Evolutionary conservation across 2,888 invertebrate species (phyloP), one percentile per base, ranked within the genome.

Genomic region (Cataglyphis altisquamis): DNA sequence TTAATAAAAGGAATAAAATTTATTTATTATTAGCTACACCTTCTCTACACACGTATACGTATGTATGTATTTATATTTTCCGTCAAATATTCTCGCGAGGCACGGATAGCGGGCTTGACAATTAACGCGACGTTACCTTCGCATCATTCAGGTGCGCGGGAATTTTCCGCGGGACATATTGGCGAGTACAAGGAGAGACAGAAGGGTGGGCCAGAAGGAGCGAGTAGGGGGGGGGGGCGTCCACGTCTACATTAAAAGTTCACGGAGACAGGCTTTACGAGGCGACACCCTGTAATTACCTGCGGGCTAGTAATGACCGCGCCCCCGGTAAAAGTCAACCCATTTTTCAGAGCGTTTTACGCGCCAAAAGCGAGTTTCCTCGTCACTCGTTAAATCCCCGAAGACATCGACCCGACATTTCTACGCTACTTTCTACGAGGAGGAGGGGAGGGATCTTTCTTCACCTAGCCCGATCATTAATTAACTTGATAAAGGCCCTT

Each of bases 211-310:
- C 32, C 6, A 32, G 32, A 6, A 6, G 32, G 32, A 32, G 32
- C 0, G 32, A 0, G 32, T 0, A 5, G 32, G 0, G 32, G 32
- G 3, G 32, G 32, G 6, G 5, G 6, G 6, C 48, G 63, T 80
- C 55, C 60, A 68, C 62, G 80, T 80, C 83, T 80, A 67, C 80
- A 80, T 84, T 84, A 84, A 84, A 77, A 67, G 66, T 84, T 84
- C 63, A 67, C 63, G 60, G 68, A 57, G 83, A 73, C 83, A 81
- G 25, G 66, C 45, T 84, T 73, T 81, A 84, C 67, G 83, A 81
- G 48, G 80, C 41, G 78, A 80, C 68, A 83, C 78, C 63, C 80
- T 72, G 60, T 84, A 81, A 84, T 84, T 81, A 81, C 72, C 21
- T 67, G 77, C n/a, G 64, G 45, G 77, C 64, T 48, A 67, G 57